Evolutionary conservation across 2,888 invertebrate species (phyloP).

Genomic region (Drosophila recens): DNA sequence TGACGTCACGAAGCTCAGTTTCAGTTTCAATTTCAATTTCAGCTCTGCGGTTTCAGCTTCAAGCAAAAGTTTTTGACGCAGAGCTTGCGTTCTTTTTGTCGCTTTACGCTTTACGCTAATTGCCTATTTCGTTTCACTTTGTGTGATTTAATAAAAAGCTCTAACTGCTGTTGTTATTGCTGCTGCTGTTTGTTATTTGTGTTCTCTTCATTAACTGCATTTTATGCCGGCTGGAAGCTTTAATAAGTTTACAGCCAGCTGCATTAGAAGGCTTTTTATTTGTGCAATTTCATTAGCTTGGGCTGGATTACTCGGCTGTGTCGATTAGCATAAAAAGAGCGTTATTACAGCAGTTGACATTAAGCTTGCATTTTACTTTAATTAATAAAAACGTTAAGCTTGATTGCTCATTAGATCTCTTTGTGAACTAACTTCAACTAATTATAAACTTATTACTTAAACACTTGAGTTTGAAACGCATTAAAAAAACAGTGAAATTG

Average conservation of each 20-base stretch:
- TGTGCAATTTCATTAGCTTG: conserved; percentile 41
- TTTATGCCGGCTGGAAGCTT: conserved; percentile 33
- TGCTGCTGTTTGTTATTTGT: conserved; percentile 21
- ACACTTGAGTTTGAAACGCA: neutral
- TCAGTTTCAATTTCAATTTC: conserved; percentile 36
- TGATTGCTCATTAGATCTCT: conserved; percentile 6
- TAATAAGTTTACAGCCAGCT: conserved; percentile 18
- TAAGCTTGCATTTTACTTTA: conserved; percentile 5
- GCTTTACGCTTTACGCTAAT: conserved; percentile 39
- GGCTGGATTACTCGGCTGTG: neutral
- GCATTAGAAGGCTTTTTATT: conserved; percentile 40
- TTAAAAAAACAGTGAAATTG: neutral
- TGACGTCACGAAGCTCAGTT: conserved; percentile 69
- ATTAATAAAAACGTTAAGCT: neutral
- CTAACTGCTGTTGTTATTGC: conserved; percentile 10
- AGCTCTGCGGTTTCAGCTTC: conserved; percentile 19
- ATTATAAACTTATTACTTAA: conserved; percentile 17
- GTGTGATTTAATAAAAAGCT: conserved; percentile 50
- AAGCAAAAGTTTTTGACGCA: conserved; percentile 32
- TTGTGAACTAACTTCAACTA: conserved; percentile 16
- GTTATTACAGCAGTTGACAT: conserved; percentile 17
- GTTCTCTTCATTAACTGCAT: conserved; percentile 41
- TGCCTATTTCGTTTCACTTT: conserved; percentile 41
- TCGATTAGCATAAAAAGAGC: conserved; percentile 9
- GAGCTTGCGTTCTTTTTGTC: conserved; percentile 52